Base-by-base conservation (phyloP, 2,888 invertebrate species). In the Temnothorax rugatulus region DNA sequence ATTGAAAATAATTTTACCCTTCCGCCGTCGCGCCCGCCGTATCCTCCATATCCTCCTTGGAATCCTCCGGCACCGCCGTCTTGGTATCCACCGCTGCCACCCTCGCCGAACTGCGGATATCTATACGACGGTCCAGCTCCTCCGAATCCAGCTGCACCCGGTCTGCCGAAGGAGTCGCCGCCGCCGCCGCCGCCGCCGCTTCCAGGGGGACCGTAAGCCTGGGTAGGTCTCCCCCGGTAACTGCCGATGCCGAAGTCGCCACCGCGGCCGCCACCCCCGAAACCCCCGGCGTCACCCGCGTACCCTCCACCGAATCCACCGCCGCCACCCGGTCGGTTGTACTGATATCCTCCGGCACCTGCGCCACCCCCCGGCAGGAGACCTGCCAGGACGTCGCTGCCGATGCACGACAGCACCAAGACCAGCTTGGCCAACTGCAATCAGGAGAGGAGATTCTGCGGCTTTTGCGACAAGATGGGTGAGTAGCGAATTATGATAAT, bases 291-390 rank as follows among this genome's bases (percentile, higher is more conserved):
- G 8, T 88, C 88, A 74, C 87, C 89, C 3, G 86, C 81, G 52
- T 88, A 91, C 21, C 87, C 88, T 11, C 86, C 84, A n/a, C 84
- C 89, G 73, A 84, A 77, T 57, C 88, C 90, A 68, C 89, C 90
- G 21, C 86, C 13, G 9, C 34, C 13, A 9, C 34, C 89, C 84
- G 94, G 94, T 84, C 94, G 90, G 85, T 93, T 93, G 87, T 94
- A 94, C 85, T 93, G 94, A 88, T 94, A 94, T 81, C 93, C 92
- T 71, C 88, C 88, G 63, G 90, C 91, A 71, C 90, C 88, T 64
- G 87, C 83, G 82, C 86, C 83, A 57, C 88, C 90, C 50, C 91
- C 92, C 76, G 93, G 92, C 75, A 94, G 84, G 59, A 94, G 89
- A 83, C 94, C 94, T 50, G 90, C 94, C 25, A 90, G 87, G 15